phyloP scores from a whole-genome alignment of 2,113 vertebrate species.

The Marcusenius ussheri region DNA sequence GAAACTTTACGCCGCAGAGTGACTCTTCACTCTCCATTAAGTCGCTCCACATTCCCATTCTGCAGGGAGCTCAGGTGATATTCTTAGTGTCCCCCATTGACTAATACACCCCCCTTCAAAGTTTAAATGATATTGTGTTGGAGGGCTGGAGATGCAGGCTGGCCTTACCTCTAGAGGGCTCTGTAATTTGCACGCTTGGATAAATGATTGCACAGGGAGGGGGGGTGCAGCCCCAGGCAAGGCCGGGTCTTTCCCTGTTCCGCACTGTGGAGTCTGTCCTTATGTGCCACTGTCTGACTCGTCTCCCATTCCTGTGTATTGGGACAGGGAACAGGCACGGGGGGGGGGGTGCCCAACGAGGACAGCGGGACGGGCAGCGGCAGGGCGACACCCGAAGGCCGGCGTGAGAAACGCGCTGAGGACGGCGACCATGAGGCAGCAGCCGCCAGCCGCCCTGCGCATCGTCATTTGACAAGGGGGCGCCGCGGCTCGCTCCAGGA shows the following conservation, averaged over 20 bases:
- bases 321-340: not conserved
- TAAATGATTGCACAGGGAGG: not conserved
- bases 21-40: not conserved
- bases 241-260: not conserved
- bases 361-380: not conserved
- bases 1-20: not conserved
- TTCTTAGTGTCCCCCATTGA: not conserved
- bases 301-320: not conserved
- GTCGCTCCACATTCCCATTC: not conserved
- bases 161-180: not conserved
- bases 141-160: not conserved
- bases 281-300: not conserved
- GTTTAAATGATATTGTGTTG: not conserved
- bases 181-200: not conserved
- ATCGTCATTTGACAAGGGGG: not conserved
- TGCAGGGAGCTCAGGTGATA: not conserved
- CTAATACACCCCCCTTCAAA: not conserved
- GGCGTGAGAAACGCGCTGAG: not conserved
- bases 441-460: not conserved
- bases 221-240: not conserved
- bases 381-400: not conserved
- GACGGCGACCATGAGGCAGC: not conserved
- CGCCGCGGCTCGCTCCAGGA: not conserved
- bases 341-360: not conserved
- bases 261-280: not conserved